Evolutionary conservation across 2,888 invertebrate genomes (phyloP).

Genomic region (Melinaea menophilus): DNA sequence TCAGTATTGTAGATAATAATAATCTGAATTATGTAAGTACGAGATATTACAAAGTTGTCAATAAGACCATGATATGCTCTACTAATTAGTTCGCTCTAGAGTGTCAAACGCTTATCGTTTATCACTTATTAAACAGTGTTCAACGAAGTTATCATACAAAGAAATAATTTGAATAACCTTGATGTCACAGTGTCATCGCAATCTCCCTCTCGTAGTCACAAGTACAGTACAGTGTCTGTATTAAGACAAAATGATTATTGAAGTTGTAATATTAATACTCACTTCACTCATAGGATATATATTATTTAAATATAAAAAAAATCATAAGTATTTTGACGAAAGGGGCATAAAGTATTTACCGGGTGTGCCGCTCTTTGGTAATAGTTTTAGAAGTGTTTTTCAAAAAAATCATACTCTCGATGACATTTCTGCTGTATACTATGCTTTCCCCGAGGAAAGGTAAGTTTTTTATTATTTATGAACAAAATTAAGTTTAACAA

Average conservation of each 20-base stretch:
- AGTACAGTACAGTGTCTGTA: neutral
- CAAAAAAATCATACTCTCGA: slow-evolving; percentile 45
- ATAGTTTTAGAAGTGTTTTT: slow-evolving; percentile 41
- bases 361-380: slow-evolving; percentile 60
- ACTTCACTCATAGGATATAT: slow-evolving; percentile 44
- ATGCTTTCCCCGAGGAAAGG: slow-evolving; percentile 54
- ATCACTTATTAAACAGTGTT: slow-evolving; percentile 6
- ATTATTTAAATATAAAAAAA: slow-evolving; percentile 43
- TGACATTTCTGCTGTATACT: slow-evolving; percentile 50
- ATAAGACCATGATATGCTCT: no score
- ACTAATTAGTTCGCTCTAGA: neutral
- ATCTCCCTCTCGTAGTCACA: neutral
- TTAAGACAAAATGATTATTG: slow-evolving; percentile 49
- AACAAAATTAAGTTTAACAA: neutral
- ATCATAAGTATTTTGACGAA: slow-evolving; percentile 44
- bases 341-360: slow-evolving; percentile 50
- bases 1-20: no score
- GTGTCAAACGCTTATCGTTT: slow-evolving; percentile 8
- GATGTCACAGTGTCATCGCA: neutral
- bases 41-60: no score
- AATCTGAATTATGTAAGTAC: no score
- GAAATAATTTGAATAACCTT: neutral
- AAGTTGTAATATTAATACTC: slow-evolving; percentile 50
- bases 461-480: slow-evolving; percentile 15
- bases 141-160: slow-evolving; percentile 8